phyloP scores from a whole-genome alignment of 2,113 vertebrate species.

The Nymphicus hollandicus region DNA sequence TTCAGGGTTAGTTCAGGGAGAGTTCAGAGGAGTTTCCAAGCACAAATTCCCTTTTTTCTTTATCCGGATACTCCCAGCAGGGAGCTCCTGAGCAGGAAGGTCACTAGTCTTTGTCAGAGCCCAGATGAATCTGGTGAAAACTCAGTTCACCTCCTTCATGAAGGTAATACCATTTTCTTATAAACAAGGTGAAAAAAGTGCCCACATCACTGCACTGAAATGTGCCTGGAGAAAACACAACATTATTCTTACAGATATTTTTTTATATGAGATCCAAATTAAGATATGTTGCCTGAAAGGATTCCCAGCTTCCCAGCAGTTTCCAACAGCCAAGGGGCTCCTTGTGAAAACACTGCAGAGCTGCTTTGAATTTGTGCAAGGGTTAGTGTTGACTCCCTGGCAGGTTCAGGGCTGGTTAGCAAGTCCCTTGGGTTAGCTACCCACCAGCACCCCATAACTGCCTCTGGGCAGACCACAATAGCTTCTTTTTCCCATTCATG shows the following conservation, averaged over 20 bases:
- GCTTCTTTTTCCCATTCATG: neutral
- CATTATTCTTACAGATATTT: neutral
- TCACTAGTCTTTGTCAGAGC: neutral
- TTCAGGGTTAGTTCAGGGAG: conserved; percentile 24
- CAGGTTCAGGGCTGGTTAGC: neutral
- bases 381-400: neutral
- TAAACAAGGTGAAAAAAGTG: neutral
- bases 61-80: neutral
- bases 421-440: neutral
- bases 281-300: neutral
- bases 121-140: neutral
- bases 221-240: neutral
- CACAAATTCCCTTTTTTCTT: neutral
- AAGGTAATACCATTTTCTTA: neutral
- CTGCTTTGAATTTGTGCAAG: neutral
- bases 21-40: neutral
- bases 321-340: neutral
- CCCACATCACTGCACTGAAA: neutral
- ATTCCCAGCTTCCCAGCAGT: neutral
- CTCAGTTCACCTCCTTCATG: neutral
- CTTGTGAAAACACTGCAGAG: neutral
- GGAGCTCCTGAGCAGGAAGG: neutral
- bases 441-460: neutral
- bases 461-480: neutral
- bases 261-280: neutral